These are phyloP conservation scores for Stenopsyche tienmushanensis DNA, from an alignment of 1,140 invertebrate genomes.

Conservation along the genomic window DNA sequence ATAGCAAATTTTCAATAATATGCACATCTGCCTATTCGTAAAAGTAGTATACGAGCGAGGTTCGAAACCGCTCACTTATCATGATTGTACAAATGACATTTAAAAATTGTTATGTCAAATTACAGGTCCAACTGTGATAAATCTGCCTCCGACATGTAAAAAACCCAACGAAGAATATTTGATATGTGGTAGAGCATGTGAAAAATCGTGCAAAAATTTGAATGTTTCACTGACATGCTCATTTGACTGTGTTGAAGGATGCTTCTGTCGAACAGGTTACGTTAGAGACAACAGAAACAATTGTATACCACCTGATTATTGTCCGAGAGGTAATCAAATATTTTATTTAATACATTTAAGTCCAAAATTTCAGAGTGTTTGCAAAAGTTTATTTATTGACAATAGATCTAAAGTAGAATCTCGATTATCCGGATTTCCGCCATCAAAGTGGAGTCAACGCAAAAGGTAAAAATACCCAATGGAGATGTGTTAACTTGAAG, in stretches of 20 bases:
- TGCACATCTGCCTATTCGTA: too few species aligned
- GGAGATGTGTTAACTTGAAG: too few species aligned
- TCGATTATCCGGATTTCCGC: too few species aligned
- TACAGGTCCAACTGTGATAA: neutral
- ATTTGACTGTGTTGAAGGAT: conserved; percentile 28
- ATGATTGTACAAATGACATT: neutral
- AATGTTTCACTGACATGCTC: neutral
- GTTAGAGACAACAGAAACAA: conserved; percentile 20
- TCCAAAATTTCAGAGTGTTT: too few species aligned
- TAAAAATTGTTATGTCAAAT: neutral
- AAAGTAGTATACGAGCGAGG: too few species aligned
- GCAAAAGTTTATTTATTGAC: too few species aligned
- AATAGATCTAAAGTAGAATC: too few species aligned
- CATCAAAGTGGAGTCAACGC: too few species aligned
- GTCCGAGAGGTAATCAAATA: conserved; percentile 1
- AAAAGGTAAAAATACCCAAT: too few species aligned
- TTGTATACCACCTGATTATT: conserved; percentile 21
- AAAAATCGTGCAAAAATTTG: conserved; percentile 22
- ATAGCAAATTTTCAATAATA: too few species aligned
- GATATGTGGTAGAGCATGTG: conserved; percentile 29
- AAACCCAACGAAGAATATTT: conserved; percentile 29
- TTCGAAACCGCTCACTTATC: too few species aligned
- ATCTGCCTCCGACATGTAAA: conserved; percentile 1
- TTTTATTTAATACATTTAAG: neutral
- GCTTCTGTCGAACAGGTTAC: conserved; percentile 29